Evolutionary conservation across 2,888 invertebrate species (phyloP).

Genomic region (Gryllus longicercus): DNA sequence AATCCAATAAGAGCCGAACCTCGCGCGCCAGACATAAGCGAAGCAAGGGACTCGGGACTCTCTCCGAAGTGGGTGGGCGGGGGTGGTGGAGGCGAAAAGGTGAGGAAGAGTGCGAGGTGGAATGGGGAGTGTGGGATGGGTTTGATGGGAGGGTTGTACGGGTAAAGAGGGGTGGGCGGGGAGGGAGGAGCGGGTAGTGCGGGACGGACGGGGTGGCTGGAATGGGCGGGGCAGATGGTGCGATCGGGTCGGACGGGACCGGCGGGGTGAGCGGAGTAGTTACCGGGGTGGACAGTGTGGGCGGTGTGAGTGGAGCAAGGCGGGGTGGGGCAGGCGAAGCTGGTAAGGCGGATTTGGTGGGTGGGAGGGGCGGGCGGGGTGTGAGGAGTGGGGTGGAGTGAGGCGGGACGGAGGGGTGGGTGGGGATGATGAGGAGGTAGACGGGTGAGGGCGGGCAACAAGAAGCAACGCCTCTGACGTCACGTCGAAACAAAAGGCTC

Average conservation of each 20-base stretch:
- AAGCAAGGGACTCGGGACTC: background rate
- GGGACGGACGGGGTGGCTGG: no score
- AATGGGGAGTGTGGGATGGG: background rate
- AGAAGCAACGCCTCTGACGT: background rate
- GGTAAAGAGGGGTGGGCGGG: no score
- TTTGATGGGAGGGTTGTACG: no score
- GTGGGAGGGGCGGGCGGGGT: background rate
- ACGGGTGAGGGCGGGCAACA: background rate
- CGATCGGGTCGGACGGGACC: no score
- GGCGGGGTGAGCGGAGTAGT: background rate
- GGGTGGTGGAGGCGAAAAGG: background rate
- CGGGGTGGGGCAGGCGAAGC: no score
- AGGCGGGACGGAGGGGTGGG: background rate
- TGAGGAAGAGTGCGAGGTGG: background rate
- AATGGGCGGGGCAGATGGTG: background rate
- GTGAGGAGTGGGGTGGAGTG: background rate
- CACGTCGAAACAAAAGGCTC: slow-evolving; percentile 10
- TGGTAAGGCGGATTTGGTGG: background rate
- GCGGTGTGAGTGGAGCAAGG: background rate
- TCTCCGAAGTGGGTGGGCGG: background rate
- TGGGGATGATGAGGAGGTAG: background rate
- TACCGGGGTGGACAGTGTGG: background rate
- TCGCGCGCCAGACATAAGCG: background rate
- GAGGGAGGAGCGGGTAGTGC: no score
- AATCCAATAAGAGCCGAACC: background rate